phyloP scores from a whole-genome alignment of 2,888 invertebrate genomes.

The Poecilus cupreus region DNA sequence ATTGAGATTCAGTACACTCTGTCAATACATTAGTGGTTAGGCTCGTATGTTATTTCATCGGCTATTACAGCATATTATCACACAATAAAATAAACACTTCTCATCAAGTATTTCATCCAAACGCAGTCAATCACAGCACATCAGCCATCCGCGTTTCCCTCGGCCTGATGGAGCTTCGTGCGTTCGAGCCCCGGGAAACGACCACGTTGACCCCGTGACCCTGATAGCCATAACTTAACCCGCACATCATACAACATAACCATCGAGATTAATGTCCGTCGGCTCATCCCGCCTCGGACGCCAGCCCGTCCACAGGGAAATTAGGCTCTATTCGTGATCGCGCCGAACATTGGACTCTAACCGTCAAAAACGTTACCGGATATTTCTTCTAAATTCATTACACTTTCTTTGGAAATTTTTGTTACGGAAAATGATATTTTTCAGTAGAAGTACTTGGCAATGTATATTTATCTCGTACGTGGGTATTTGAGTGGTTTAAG shows the following conservation, averaged over 20 bases:
- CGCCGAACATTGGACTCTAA: neutral
- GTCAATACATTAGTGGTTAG: too few species aligned
- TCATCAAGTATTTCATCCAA: neutral
- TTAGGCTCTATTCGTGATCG: constrained; percentile 47
- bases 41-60: too few species aligned
- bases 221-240: constrained; percentile 48
- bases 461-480: too few species aligned
- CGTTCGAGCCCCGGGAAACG: constrained; percentile 4
- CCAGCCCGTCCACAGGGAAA: constrained; percentile 45
- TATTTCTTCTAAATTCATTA: too few species aligned
- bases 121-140: neutral
- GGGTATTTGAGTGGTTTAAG: too few species aligned
- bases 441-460: too few species aligned
- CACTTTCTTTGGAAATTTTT: too few species aligned
- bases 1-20: too few species aligned
- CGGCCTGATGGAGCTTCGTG: neutral
- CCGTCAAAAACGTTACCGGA: neutral
- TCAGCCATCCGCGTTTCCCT: neutral
- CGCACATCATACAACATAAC: constrained; percentile 57
- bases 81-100: neutral
- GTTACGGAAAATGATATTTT: too few species aligned
- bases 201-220: constrained; percentile 52
- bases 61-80: neutral
- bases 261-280: constrained; percentile 55
- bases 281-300: neutral